Evolutionary conservation across 2,888 invertebrate genomes (phyloP).

Genomic region (Chrysodeixis includens): DNA sequence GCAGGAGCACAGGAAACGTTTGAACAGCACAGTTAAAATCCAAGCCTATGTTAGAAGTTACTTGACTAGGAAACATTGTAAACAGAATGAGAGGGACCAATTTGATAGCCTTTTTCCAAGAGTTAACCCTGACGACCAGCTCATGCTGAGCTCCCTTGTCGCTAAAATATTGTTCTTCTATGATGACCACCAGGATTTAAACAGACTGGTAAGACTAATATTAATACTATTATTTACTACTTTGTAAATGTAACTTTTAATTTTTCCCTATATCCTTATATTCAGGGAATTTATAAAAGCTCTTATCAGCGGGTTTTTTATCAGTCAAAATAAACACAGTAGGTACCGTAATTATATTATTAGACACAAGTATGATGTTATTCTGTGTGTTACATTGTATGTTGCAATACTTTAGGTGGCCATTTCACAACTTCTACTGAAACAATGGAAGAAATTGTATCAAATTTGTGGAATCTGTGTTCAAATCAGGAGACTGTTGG

Average conservation of each 20-base stretch:
- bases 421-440: slow-evolving; percentile 87
- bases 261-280: slow-evolving; percentile 5
- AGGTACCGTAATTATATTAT: background rate
- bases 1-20: slow-evolving; percentile 92
- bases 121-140: slow-evolving; percentile 81
- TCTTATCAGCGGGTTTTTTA: slow-evolving; percentile 20
- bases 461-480: slow-evolving; percentile 73
- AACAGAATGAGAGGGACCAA: slow-evolving; percentile 90
- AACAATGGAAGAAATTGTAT: slow-evolving; percentile 84
- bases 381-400: background rate
- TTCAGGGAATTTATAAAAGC: slow-evolving; percentile 12
- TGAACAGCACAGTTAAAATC: slow-evolving; percentile 93
- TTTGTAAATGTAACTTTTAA: too few relatives aligned
- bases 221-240: background rate
- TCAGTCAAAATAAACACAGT: slow-evolving; percentile 10
- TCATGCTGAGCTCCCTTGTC: slow-evolving; percentile 89
- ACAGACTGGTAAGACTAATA: slow-evolving; percentile 81
- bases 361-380: background rate
- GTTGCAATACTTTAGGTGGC: slow-evolving; percentile 80
- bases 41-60: slow-evolving; percentile 95
- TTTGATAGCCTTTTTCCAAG: slow-evolving; percentile 91
- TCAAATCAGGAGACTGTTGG: slow-evolving; percentile 81
- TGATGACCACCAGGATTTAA: slow-evolving; percentile 90
- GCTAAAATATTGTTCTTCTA: slow-evolving; percentile 94
- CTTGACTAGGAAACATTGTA: slow-evolving; percentile 91